These are phyloP conservation scores for Saimiri boliviensis DNA, from an alignment of 2,113 vertebrate genomes.

Conservation along the genomic window DNA sequence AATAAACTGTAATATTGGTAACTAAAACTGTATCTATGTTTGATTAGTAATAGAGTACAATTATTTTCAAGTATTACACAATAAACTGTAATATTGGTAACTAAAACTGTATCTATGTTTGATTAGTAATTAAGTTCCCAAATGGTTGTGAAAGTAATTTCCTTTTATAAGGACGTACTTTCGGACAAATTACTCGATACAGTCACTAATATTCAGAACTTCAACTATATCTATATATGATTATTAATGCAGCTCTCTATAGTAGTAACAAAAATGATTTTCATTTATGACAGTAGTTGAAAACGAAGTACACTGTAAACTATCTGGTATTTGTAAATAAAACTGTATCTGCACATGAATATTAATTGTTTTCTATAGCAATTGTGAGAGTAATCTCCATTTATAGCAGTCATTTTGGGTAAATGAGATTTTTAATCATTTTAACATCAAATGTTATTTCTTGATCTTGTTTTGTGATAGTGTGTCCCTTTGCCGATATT, in stretches of 20 bases:
- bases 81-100: slow-evolving; percentile 46
- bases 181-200: slow-evolving; percentile 58
- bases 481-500: not conserved
- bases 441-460: slow-evolving; percentile 49
- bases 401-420: slow-evolving; percentile 25
- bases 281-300: slow-evolving; percentile 56
- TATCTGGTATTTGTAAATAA: slow-evolving; percentile 68
- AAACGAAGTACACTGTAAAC: slow-evolving; percentile 37
- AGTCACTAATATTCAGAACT: not conserved
- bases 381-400: slow-evolving; percentile 31
- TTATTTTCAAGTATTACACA: slow-evolving; percentile 48
- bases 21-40: slow-evolving; percentile 25
- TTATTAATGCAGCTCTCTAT: slow-evolving; percentile 62
- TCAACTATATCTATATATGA: slow-evolving; percentile 30
- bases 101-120: slow-evolving; percentile 49
- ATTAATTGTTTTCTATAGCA: slow-evolving; percentile 53
- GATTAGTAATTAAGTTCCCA: slow-evolving; percentile 70
- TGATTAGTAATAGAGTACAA: slow-evolving; percentile 63
- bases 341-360: slow-evolving; percentile 31
- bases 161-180: slow-evolving; percentile 47
- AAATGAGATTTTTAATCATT: slow-evolving; percentile 57
- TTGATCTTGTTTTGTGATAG: not conserved
- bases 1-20: slow-evolving; percentile 53
- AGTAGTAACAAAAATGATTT: slow-evolving; percentile 50
- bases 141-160: slow-evolving; percentile 71